Conservation (phyloP, 37 sponge, comb jelly and placozoan genomes). For the Axinella damicornis region DNA sequence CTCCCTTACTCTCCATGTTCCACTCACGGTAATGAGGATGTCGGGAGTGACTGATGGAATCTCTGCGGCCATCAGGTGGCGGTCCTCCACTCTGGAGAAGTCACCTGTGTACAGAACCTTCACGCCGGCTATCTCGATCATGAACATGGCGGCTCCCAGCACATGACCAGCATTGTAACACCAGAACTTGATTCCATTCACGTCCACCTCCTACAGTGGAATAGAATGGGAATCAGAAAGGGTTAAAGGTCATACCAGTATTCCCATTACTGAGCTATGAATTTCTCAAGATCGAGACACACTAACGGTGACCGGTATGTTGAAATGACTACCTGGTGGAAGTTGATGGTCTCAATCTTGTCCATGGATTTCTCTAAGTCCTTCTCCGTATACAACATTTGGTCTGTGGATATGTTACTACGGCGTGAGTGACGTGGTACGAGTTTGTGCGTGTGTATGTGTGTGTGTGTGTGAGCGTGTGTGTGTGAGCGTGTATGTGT, state of each 20-base stretch:
- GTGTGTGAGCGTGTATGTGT: not conserved
- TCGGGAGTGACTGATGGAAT: constrained; percentile 89
- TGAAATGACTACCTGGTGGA: constrained; percentile 94
- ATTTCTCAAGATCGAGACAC: too few species aligned
- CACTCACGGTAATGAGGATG: constrained; percentile 83
- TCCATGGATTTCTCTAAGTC: constrained; percentile 96
- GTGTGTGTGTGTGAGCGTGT: too few species aligned
- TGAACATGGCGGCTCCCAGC: constrained; percentile 98
- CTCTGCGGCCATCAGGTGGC: constrained; percentile 99
- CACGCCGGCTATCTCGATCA: constrained; percentile 99
- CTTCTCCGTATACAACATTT: constrained; percentile 96
- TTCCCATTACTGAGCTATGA: not conserved
- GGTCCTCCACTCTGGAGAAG: constrained; percentile 96
- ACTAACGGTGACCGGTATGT: not conserved
- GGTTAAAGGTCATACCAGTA: too few species aligned
- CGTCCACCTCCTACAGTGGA: constrained; percentile 84
- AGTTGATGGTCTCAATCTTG: constrained; percentile 96
- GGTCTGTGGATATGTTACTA: constrained; percentile 92
- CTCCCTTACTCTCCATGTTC: too few species aligned
- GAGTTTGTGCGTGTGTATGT: not conserved
- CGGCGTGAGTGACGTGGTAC: not conserved
- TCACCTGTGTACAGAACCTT: constrained; percentile 97
- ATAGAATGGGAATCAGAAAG: not conserved
- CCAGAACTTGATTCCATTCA: constrained; percentile 96
- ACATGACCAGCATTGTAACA: constrained; percentile 98